Percentiles rank a stretch among this genome's conserved stretches.
These are phyloP conservation scores for Oryctolagus cuniculus DNA, from an alignment of 2,113 vertebrate genomes.

Conservation along the genomic window mOryCun1.1 NC_091433.1:98990001-98990500, in stretches of 20 bases:
- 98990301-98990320: neutral
- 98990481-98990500: too few species aligned
- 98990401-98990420: neutral
- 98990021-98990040: neutral
- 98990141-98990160: conserved; percentile 2
- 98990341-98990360: neutral
- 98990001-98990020: conserved; percentile 21
- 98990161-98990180: conserved; percentile 51
- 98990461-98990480: too few species aligned
- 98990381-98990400: neutral
- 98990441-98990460: too few species aligned
- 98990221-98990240: conserved; percentile 51
- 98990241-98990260: neutral
- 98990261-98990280: conserved; percentile 22
- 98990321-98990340: neutral
- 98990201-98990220: conserved; percentile 38
- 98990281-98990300: conserved; percentile 9
- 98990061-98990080: conserved; percentile 58
- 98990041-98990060: conserved; percentile 29
- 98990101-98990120: neutral
- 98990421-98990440: neutral
- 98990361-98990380: conserved; percentile 28
- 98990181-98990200: neutral
- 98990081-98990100: neutral
- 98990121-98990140: neutral